Evolutionary conservation across 1,140 invertebrate genomes (phyloP), one percentile per base, ranked within the genome.

Genomic region (Maniola jurtina): DNA sequence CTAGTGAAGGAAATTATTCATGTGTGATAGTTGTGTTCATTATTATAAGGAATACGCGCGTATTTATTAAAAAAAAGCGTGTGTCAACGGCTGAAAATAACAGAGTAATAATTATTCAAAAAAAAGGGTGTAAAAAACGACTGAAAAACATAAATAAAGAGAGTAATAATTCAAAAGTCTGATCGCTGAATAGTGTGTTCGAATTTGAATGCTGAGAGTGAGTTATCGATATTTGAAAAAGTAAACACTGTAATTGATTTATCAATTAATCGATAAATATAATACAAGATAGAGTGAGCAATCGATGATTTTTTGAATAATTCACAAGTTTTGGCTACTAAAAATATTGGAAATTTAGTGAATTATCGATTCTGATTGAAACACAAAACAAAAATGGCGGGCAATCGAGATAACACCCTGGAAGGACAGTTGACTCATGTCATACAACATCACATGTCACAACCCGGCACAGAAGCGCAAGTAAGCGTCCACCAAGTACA

Each of bases 401-500:
- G 82, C 57, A 78, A 82, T 50, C 70, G 80, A 38, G 79, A 84
- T 11, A 78, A 76, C 59, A 76, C 73, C 10, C 60, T 87, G 25
- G 85, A 88, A 56, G 81, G 81, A 6, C 86, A 89, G 68, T 63
- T 90, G 75, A 88, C 86, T 5, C 84, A 90, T 36, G 86, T 90
- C n/a, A 90, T 90, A 33, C 88, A 89, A 64, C 87, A 86, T 25
- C 83, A 87, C 34, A 83, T 88, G 72, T 81, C 86, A 9, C 83
- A 85, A 73, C 76, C 78, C 14, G 83, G 75, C 10, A 75, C 84
- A 0, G 86, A 88, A 42, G 86, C 85, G 3, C 83, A 86, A 61
- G 88, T 89, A 48, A 88, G 89, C 76, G 90, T 91, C 2, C 90
- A 91, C 57, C 89, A 92, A 61, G 84, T 91, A 2, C 86, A 87